A percentile compares a stretch with the other conserved stretches of the same genome.
Evolutionary conservation across 1,140 invertebrate genomes (phyloP).

Genomic region (Drosophila punjabiensis): DNA sequence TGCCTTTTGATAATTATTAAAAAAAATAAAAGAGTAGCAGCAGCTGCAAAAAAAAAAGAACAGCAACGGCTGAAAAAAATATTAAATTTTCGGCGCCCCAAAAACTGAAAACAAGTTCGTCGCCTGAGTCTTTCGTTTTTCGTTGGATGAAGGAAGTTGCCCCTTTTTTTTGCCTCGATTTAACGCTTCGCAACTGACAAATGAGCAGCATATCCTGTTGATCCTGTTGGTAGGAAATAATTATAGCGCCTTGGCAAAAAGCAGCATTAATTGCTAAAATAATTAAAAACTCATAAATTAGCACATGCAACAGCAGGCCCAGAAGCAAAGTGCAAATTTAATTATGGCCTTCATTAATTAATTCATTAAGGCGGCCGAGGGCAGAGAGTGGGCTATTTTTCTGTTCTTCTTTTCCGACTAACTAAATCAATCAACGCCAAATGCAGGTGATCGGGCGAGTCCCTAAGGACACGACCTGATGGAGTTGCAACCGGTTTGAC

Average conservation of each 20-base stretch:
- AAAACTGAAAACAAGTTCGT: constrained; percentile 75
- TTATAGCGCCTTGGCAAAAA: constrained; percentile 51
- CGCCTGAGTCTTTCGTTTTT: constrained; percentile 73
- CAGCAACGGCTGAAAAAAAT: constrained; percentile 22
- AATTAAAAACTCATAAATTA: constrained; percentile 84
- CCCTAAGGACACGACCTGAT: constrained; percentile 66
- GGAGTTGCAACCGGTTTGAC: constrained; percentile 61
- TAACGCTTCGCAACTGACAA: constrained; percentile 77
- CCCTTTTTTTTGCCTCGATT: constrained; percentile 45
- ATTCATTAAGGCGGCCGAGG: constrained; percentile 66
- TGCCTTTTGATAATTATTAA: constrained; percentile 68
- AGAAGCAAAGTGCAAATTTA: constrained; percentile 75
- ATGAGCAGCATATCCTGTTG: constrained; percentile 82
- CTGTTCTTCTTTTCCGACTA: constrained; percentile 36
- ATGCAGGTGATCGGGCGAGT: constrained; percentile 51
- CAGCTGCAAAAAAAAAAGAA: constrained; percentile 73
- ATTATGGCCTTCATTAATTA: constrained; percentile 77
- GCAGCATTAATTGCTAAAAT: constrained; percentile 76
- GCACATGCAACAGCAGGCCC: constrained; percentile 27
- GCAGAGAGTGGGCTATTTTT: constrained; percentile 15
- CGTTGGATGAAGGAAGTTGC: constrained; percentile 34
- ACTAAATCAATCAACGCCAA: constrained; percentile 83
- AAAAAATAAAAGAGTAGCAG: constrained; percentile 33
- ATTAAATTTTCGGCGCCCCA: constrained; percentile 51
- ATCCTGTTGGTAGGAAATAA: constrained; percentile 74